Percentiles rank a stretch among this genome's conserved stretches.
Evolutionary conservation across 2,888 invertebrate species (phyloP).

Genomic region (Tenthredo notha): DNA sequence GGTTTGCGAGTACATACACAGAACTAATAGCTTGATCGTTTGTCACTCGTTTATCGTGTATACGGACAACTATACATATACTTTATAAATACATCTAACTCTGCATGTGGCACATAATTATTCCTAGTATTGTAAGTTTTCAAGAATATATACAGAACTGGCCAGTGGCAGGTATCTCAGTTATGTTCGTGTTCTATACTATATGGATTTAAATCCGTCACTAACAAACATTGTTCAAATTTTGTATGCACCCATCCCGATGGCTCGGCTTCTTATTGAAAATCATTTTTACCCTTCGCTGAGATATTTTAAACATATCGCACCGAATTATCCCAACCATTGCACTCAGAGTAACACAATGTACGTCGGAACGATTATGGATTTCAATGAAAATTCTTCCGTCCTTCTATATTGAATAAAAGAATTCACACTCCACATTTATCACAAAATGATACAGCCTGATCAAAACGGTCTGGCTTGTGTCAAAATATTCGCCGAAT

Average conservation of each 20-base stretch:
- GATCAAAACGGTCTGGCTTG: background rate
- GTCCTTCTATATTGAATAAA: background rate
- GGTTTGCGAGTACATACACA: constrained; percentile 39
- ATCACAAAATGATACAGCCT: background rate
- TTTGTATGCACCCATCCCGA: background rate
- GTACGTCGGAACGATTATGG: background rate
- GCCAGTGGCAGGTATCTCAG: constrained; percentile 79
- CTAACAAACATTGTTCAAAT: constrained; percentile 41
- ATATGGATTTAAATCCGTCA: constrained; percentile 27
- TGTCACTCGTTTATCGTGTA: constrained; percentile 45
- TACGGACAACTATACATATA: constrained; percentile 18
- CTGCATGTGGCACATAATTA: constrained; percentile 71
- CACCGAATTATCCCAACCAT: background rate
- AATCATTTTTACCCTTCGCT: background rate
- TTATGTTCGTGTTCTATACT: constrained; percentile 30
- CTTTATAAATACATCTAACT: constrained; percentile 30
- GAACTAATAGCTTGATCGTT: constrained; percentile 46
- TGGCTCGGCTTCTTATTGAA: constrained; percentile 11
- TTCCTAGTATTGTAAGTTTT: constrained; percentile 72
- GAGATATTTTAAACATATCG: background rate
- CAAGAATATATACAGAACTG: constrained; percentile 76
- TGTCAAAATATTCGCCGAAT: background rate
- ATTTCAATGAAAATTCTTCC: background rate
- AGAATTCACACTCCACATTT: background rate
- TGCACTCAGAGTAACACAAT: constrained; percentile 11